phyloP scores from a whole-genome alignment of 2,113 vertebrate genomes.

The Neodontobutis hainanensis region DNA sequence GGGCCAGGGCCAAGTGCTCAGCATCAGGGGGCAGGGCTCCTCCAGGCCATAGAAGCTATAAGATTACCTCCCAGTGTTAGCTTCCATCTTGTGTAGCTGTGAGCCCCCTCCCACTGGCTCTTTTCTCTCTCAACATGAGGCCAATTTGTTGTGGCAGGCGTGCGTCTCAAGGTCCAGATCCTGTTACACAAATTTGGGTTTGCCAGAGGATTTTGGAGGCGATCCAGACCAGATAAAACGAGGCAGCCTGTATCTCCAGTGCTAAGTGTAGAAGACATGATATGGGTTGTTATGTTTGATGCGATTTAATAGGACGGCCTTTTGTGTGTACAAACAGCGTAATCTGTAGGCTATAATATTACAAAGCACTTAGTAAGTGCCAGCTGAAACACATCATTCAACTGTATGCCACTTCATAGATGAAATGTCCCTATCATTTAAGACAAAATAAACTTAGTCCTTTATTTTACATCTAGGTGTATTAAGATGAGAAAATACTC shows the following conservation, averaged over 20 bases:
- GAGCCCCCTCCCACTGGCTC: constrained; percentile 41
- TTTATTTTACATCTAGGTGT: too few species aligned
- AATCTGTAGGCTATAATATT: constrained; percentile 64
- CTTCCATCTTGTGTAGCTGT: constrained; percentile 69
- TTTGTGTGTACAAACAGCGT: constrained; percentile 63
- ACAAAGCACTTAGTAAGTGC: constrained; percentile 61
- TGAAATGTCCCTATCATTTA: constrained; percentile 30
- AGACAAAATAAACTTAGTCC: constrained; percentile 6
- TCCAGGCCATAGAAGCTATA: constrained; percentile 72
- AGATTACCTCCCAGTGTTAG: constrained; percentile 74
- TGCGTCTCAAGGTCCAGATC: constrained; percentile 77
- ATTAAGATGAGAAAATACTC: constrained; percentile 54
- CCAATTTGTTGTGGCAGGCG: constrained; percentile 82
- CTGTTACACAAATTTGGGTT: constrained; percentile 79
- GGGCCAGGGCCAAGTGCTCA: constrained; percentile 70
- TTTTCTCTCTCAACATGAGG: constrained; percentile 69
- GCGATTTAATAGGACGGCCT: constrained; percentile 63
- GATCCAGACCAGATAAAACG: constrained; percentile 73
- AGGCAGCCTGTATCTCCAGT: constrained; percentile 62
- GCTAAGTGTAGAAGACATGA: constrained; percentile 65
- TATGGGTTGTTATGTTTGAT: constrained; percentile 73
- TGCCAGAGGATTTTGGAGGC: constrained; percentile 69
- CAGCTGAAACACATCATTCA: constrained; percentile 47
- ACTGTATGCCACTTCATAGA: constrained; percentile 27
- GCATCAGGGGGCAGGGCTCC: constrained; percentile 71